Evolutionary conservation across 2,888 invertebrate species (phyloP).

Genomic region (Sicus ferrugineus): DNA sequence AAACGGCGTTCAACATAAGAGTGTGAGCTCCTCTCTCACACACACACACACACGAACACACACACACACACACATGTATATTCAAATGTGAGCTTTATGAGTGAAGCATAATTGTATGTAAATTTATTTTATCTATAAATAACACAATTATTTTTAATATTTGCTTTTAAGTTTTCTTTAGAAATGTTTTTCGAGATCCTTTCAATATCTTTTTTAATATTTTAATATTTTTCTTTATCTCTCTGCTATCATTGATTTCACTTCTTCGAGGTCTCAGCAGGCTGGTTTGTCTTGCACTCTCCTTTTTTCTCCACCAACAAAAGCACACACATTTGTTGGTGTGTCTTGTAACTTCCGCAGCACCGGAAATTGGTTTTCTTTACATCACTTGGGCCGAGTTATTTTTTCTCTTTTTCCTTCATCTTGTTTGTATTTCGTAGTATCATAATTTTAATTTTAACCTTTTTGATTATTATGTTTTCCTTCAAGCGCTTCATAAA

Average conservation of each 20-base stretch:
- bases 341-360: neutral
- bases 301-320: too few species aligned
- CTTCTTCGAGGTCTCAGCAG: too few species aligned
- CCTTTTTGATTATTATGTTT: neutral
- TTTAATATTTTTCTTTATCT: neutral
- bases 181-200: neutral
- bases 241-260: too few species aligned
- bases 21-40: neutral
- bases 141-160: neutral
- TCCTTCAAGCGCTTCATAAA: too few species aligned
- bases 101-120: neutral
- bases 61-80: neutral
- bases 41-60: neutral
- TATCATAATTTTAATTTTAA: neutral
- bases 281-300: neutral
- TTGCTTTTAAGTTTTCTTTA: neutral
- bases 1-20: slow-evolving; percentile 16
- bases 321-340: neutral
- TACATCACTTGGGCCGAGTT: too few species aligned
- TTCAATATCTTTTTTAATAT: neutral
- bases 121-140: neutral
- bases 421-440: neutral
- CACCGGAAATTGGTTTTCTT: slow-evolving; percentile 20
- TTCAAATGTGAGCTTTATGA: neutral
- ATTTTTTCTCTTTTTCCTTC: neutral